phyloP scores from a whole-genome alignment of 2,113 vertebrate species.

The Gasterosteus aculeatus region DNA sequence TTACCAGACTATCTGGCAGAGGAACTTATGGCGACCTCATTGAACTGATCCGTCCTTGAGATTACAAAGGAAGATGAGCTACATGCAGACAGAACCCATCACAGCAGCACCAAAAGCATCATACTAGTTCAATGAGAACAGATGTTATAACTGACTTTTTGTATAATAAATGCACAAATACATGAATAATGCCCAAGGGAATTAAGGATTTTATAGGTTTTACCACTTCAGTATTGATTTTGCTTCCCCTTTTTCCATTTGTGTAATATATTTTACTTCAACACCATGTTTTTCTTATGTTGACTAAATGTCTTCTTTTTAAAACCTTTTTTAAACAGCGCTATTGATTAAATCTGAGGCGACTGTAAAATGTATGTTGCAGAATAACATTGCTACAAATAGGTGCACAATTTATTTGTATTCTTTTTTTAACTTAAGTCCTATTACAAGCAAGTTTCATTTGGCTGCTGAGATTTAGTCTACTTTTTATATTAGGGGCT shows the following conservation, averaged over 20 bases:
- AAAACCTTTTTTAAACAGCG: neutral
- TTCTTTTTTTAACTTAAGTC: neutral
- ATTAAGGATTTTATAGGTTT: neutral
- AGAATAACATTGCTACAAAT: neutral
- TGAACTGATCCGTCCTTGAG: conserved; percentile 43
- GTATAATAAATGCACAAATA: conserved; percentile 5
- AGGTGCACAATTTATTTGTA: neutral
- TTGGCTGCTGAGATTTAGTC: neutral
- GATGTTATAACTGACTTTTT: neutral
- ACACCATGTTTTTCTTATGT: neutral
- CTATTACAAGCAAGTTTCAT: neutral
- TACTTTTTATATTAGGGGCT: neutral
- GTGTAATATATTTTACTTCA: neutral
- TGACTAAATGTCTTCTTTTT: neutral
- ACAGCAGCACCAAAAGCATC: neutral
- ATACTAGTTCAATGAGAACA: neutral
- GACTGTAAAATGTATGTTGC: neutral
- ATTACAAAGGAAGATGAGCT: neutral
- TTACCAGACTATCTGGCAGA: conserved; percentile 1
- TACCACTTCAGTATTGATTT: neutral
- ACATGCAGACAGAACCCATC: neutral
- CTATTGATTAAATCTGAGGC: neutral
- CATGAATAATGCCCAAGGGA: conserved; percentile 8
- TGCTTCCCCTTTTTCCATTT: neutral
- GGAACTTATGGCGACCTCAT: neutral